Percentiles rank a stretch among this genome's conserved stretches.
phyloP scores from a whole-genome alignment of 2,797 vertebrate genomes.

The Loriculus beryllinus region DNA sequence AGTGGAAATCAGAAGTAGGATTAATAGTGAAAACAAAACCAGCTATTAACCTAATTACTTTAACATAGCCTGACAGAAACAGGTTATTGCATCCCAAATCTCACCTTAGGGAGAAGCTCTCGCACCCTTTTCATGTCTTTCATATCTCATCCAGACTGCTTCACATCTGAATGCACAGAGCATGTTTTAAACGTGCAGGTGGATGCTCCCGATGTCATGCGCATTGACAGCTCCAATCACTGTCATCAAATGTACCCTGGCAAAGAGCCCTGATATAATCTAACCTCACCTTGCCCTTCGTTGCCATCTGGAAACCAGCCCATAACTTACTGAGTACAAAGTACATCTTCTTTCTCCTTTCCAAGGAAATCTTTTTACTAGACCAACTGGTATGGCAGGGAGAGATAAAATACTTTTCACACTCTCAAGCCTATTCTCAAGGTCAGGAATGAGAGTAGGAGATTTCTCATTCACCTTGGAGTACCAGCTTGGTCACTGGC shows the following conservation, averaged over 20 bases:
- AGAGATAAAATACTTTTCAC: not conserved
- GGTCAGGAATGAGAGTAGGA: not conserved
- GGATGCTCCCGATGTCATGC: not conserved
- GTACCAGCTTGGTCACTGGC: not conserved
- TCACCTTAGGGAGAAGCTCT: not conserved
- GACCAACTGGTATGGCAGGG: not conserved
- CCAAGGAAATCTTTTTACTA: not conserved
- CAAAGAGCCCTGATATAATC: not conserved
- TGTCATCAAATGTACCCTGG: not conserved
- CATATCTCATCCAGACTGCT: not conserved
- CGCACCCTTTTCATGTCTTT: not conserved
- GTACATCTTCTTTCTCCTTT: not conserved
- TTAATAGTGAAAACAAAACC: not conserved
- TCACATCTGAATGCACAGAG: not conserved
- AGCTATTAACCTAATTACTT: not conserved
- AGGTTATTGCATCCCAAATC: not conserved
- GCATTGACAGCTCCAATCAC: not conserved
- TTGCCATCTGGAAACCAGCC: not conserved
- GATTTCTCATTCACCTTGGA: not conserved
- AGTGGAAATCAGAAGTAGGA: not conserved
- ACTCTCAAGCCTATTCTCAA: not conserved
- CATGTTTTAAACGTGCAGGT: not conserved
- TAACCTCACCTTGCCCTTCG: not conserved
- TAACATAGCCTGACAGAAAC: slow-evolving; percentile 10
- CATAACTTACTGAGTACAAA: not conserved